Evolutionary conservation across 2,888 invertebrate genomes (phyloP).

Genomic region (Apomyelois bistriatella): DNA sequence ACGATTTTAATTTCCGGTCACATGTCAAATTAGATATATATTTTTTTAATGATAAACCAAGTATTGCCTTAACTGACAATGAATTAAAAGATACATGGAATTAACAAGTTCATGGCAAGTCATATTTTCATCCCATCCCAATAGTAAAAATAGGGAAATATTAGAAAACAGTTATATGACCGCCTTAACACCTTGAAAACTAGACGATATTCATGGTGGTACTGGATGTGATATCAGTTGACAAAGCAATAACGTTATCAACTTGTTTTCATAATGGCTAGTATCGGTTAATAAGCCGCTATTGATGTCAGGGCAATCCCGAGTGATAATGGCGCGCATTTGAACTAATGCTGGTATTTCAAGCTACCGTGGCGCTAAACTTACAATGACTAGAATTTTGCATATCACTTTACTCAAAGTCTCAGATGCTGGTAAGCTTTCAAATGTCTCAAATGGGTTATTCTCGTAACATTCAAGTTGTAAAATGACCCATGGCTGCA

Average conservation of each 20-base stretch:
- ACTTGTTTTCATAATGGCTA: neutral
- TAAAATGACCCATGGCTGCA: no score
- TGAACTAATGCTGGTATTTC: neutral
- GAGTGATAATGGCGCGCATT: neutral
- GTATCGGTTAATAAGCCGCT: neutral
- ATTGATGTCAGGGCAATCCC: neutral
- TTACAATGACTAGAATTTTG: no score
- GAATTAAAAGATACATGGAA: no score
- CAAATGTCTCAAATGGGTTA: no score
- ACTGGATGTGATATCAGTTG: neutral
- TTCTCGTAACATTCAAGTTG: no score
- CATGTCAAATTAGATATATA: no score
- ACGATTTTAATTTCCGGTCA: no score
- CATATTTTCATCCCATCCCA: slow-evolving; percentile 1
- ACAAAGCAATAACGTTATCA: slow-evolving; percentile 4
- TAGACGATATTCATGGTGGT: neutral
- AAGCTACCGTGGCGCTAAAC: neutral
- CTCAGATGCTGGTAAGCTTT: no score
- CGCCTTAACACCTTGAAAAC: neutral
- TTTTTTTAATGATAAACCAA: no score
- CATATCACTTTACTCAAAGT: no score
- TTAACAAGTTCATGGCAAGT: neutral
- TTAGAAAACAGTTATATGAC: neutral
- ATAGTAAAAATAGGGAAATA: no score
- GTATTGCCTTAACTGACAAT: no score